Evolutionary conservation across 2,797 vertebrate species (phyloP).

Genomic region (Cryptoprocta ferox): DNA sequence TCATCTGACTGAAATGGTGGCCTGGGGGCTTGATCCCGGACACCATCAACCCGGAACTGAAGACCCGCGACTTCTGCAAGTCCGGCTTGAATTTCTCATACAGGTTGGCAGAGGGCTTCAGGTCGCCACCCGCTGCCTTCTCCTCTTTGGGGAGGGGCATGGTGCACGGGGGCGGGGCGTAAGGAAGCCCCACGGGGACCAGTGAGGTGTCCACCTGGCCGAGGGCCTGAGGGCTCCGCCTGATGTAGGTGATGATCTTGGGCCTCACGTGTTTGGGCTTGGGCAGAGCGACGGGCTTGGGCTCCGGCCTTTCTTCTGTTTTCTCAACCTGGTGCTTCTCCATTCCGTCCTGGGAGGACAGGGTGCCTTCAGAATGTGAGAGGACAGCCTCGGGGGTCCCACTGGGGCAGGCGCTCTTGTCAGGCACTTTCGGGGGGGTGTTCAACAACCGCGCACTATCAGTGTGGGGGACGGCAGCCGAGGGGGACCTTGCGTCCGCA

Average conservation of each 20-base stretch:
- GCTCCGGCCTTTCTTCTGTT: conserved; percentile 86
- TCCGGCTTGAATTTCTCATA: conserved; percentile 94
- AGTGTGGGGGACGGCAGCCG: conserved; percentile 76
- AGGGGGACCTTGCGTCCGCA: conserved; percentile 79
- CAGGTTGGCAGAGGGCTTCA: conserved; percentile 87
- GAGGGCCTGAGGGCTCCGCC: conserved; percentile 91
- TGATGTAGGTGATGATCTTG: conserved; percentile 98
- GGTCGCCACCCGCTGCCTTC: conserved; percentile 83
- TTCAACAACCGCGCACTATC: conserved; percentile 84
- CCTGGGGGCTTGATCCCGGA: conserved; percentile 89
- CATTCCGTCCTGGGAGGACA: conserved; percentile 69
- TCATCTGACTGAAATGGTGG: conserved; percentile 87
- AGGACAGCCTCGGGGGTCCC: conserved; percentile 92
- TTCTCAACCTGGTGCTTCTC: conserved; percentile 86
- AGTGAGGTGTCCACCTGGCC: conserved; percentile 86
- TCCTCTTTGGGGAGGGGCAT: conserved; percentile 85
- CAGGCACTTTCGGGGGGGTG: conserved; percentile 87
- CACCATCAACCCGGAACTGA: conserved; percentile 87
- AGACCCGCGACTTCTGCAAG: conserved; percentile 91
- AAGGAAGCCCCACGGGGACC: conserved; percentile 85
- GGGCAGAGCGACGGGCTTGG: conserved; percentile 86
- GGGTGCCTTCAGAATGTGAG: conserved; percentile 86
- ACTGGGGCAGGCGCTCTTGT: conserved; percentile 88
- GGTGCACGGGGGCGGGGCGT: conserved; percentile 83
- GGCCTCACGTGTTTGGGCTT: conserved; percentile 95